phyloP scores from a whole-genome alignment of 2,113 vertebrate species.

The Xenopus tropicalis region UCB_Xtro_10.0 CM004451.2:81455001-81455500 shows the following conservation, averaged over 20 bases:
- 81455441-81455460: neutral
- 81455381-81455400: neutral
- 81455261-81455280: slow-evolving; percentile 18
- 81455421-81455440: neutral
- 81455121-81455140: neutral
- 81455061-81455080: neutral
- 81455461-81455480: too few species aligned
- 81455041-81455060: neutral
- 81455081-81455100: neutral
- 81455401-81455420: neutral
- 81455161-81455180: neutral
- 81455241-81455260: neutral
- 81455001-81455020: neutral
- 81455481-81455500: too few species aligned
- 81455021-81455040: neutral
- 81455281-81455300: slow-evolving; percentile 16
- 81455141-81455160: neutral
- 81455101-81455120: neutral
- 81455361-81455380: neutral
- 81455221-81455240: slow-evolving; percentile 5
- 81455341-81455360: too few species aligned
- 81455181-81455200: slow-evolving; percentile 9
- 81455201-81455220: slow-evolving; percentile 26
- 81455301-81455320: slow-evolving; percentile 11
- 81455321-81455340: neutral